phyloP scores from a whole-genome alignment of 2,797 vertebrate genomes.

The Labroides dimidiatus region DNA sequence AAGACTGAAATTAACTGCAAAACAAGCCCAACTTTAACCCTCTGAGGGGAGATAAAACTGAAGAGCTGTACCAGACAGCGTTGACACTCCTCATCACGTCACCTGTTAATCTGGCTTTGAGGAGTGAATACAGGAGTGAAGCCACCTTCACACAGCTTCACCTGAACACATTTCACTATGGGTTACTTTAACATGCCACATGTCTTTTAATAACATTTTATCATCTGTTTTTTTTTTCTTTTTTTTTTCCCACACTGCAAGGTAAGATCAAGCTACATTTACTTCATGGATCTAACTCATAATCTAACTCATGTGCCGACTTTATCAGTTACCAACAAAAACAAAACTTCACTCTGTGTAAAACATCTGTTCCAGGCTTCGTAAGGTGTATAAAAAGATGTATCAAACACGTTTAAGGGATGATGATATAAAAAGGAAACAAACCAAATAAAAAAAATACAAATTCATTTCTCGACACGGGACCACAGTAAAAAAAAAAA shows the following conservation, averaged over 20 bases:
- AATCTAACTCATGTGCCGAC: constrained; percentile 55
- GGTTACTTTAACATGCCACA: constrained; percentile 17
- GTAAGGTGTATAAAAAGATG: constrained; percentile 79
- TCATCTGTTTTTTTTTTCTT: constrained; percentile 58
- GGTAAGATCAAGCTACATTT: constrained; percentile 60
- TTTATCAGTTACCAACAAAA: constrained; percentile 69
- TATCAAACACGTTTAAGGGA: constrained; percentile 75
- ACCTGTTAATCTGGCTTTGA: constrained; percentile 23
- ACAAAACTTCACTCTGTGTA: constrained; percentile 65
- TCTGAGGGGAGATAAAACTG: constrained; percentile 29
- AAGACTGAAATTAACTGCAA: constrained; percentile 12
- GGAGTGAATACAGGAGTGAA: neutral
- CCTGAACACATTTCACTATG: constrained; percentile 1
- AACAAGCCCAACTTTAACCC: constrained; percentile 15
- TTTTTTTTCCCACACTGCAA: constrained; percentile 66
- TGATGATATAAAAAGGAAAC: constrained; percentile 73
- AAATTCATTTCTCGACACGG: constrained; percentile 55
- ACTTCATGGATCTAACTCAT: constrained; percentile 37
- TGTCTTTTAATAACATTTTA: constrained; percentile 55
- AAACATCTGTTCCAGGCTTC: constrained; percentile 68
- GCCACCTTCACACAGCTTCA: constrained; percentile 31
- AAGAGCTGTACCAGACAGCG: constrained; percentile 86
- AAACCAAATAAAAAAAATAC: constrained; percentile 38
- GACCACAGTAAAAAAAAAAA: constrained; percentile 26
- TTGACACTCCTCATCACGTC: constrained; percentile 33